Evolutionary conservation across 1,140 invertebrate genomes (phyloP), one percentile per base, ranked within the genome.

Genomic region (Drosophila pseudoananassae): DNA sequence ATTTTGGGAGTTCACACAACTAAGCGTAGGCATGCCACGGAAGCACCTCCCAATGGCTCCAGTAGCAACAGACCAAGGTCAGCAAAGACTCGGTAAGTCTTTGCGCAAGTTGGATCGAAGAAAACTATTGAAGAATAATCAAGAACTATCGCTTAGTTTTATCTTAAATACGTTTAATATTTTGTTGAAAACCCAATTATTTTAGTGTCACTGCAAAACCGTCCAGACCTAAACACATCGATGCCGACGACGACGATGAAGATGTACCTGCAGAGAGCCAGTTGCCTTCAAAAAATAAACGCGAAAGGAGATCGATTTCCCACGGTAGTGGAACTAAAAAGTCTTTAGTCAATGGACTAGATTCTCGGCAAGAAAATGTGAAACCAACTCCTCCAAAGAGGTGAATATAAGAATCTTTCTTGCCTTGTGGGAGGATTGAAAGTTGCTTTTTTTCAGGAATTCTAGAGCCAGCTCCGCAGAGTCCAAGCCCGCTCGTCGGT

Each of bases 251-350:
- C 20, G 45, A 64, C 15, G 40, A 17, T 2, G 25, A 10, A 1
- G 0, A 36, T n/a, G 33, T 36, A 36, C 33, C 27, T 0, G 1
- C 20, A 3, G 46, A 1, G 1, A 63, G 8, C 4, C 29, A 47
- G 10, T 7, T 15, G 3, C 7, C 8, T 0, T 3, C 17, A 0
- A 50, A 47, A 31, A 20, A 7, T 7, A 72, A 71, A 14, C 59
- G 71, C 4, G 59, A 65, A 4, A 72, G 81, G 15, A 38, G 81
- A 61, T 84, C 81, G 1, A 38, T 81, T 10, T 85, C 81, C 4
- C 73, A 81, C 12, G 68, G 40, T 1, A 50, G 14, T 45, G 31
- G 36, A 1, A 43, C 23, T 4, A 12, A 20, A 6, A 63, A 27
- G 4, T 4, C 7, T 3, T 9, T 20, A 0, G 66, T 8, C 8